These are phyloP conservation scores for Cotesia chilonis DNA, from an alignment of 1,140 invertebrate genomes.

Conservation along the genomic window DNA sequence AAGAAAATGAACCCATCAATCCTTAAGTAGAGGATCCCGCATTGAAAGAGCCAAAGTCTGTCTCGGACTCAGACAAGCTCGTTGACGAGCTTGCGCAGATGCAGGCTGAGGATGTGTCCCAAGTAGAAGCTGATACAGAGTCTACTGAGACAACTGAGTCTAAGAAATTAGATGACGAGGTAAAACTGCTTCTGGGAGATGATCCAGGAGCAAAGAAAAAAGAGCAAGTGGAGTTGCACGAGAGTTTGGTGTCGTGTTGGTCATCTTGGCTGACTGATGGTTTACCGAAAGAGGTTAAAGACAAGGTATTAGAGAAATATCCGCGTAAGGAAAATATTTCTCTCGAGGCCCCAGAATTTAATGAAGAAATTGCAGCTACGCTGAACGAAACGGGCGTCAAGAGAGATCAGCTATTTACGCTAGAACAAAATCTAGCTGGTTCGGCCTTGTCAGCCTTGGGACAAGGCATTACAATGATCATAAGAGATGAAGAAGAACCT, in stretches of 20 bases:
- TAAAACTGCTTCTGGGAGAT: neutral
- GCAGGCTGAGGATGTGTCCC: neutral
- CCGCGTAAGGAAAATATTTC: constrained; percentile 7
- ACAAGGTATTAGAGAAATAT: constrained; percentile 3
- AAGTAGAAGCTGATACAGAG: neutral
- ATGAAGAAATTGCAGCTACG: constrained; percentile 12
- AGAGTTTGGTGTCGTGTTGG: neutral
- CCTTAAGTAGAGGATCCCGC: too few relatives aligned
- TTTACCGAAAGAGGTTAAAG: neutral
- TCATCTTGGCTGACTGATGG: neutral
- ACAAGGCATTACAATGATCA: constrained; percentile 13
- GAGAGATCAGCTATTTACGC: constrained; percentile 16
- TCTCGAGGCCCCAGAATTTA: constrained; percentile 15
- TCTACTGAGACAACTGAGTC: neutral
- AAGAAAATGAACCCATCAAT: neutral
- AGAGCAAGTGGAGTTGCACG: neutral
- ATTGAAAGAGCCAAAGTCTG: too few relatives aligned
- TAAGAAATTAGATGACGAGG: neutral
- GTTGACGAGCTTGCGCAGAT: neutral
- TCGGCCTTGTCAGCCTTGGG: constrained; percentile 20
- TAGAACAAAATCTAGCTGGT: constrained; percentile 6
- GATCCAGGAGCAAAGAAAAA: neutral
- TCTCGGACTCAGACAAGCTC: too few relatives aligned
- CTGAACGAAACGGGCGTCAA: constrained; percentile 3
- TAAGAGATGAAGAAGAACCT: neutral